Percentiles rank a stretch among this genome's conserved stretches.
These are phyloP conservation scores for Microchirus variegatus DNA, from an alignment of 2,797 vertebrate genomes.

Conservation along the genomic window DNA sequence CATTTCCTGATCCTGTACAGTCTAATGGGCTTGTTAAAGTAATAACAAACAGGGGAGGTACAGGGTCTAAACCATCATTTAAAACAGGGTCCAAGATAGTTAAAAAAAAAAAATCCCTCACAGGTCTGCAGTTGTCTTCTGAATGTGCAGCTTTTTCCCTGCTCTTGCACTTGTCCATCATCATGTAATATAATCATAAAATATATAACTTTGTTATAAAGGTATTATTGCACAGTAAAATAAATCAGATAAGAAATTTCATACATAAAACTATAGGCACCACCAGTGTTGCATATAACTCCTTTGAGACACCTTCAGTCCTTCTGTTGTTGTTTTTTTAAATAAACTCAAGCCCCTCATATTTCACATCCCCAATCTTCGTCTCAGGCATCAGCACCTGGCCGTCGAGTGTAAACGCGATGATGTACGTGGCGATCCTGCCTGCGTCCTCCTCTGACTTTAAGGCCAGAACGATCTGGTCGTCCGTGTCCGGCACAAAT, in stretches of 20 bases:
- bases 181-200: slow-evolving; percentile 3
- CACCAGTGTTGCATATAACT: slow-evolving; percentile 3
- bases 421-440: slow-evolving; percentile 88
- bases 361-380: slow-evolving; percentile 89
- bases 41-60: too few species aligned
- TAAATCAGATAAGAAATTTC: slow-evolving; percentile 11
- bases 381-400: slow-evolving; percentile 91
- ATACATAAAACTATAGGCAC: neutral
- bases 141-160: neutral
- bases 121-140: too few species aligned
- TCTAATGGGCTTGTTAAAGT: too few species aligned
- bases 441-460: slow-evolving; percentile 93
- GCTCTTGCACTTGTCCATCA: slow-evolving; percentile 10
- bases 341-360: slow-evolving; percentile 94
- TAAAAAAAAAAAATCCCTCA: too few species aligned
- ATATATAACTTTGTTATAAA: slow-evolving; percentile 11
- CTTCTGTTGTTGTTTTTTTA: slow-evolving; percentile 47
- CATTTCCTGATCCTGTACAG: too few species aligned
- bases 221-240: slow-evolving; percentile 28
- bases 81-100: too few species aligned
- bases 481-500: slow-evolving; percentile 90
- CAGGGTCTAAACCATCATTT: too few species aligned
- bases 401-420: slow-evolving; percentile 90
- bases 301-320: neutral
- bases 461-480: slow-evolving; percentile 90